These are phyloP conservation scores for Capricornis sumatraensis DNA, from an alignment of 2,113 vertebrate species.

Conservation along the genomic window DNA sequence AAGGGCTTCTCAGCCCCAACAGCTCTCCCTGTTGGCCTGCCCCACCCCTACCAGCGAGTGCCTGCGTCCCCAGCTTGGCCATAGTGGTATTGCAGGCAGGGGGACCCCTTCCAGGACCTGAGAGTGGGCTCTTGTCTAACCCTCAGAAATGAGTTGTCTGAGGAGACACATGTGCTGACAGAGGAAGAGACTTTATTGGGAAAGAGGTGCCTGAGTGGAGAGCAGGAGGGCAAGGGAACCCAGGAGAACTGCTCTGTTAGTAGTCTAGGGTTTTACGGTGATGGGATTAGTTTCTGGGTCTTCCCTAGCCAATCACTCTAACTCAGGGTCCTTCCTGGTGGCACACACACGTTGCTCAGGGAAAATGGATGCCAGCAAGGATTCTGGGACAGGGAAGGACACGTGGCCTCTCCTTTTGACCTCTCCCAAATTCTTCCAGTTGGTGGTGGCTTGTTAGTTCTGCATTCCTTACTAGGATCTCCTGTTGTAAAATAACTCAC, in stretches of 20 bases:
- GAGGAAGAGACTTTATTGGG: not conserved
- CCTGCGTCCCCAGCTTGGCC: not conserved
- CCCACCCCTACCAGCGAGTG: not conserved
- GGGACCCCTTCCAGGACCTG: not conserved
- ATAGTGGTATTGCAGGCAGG: rapidly evolving
- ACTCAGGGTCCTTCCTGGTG: not conserved
- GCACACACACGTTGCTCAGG: not conserved
- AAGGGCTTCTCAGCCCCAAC: not conserved
- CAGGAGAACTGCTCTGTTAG: not conserved
- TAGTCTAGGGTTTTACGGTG: not conserved
- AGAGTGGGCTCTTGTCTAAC: not conserved
- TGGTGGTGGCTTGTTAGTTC: not conserved
- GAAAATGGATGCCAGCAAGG: not conserved
- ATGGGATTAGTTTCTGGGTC: not conserved
- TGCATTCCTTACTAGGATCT: not conserved
- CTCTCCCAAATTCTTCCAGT: not conserved
- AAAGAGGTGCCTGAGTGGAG: not conserved
- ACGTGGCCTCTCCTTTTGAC: not conserved
- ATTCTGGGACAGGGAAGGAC: not conserved
- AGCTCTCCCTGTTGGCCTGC: not conserved
- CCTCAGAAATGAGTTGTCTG: not conserved
- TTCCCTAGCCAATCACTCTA: not conserved
- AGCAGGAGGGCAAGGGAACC: not conserved
- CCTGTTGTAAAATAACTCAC: not conserved
- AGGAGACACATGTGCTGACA: not conserved